Conservation (phyloP, 2,888 invertebrate species). For the Torymus aiolomorphi region DNA sequence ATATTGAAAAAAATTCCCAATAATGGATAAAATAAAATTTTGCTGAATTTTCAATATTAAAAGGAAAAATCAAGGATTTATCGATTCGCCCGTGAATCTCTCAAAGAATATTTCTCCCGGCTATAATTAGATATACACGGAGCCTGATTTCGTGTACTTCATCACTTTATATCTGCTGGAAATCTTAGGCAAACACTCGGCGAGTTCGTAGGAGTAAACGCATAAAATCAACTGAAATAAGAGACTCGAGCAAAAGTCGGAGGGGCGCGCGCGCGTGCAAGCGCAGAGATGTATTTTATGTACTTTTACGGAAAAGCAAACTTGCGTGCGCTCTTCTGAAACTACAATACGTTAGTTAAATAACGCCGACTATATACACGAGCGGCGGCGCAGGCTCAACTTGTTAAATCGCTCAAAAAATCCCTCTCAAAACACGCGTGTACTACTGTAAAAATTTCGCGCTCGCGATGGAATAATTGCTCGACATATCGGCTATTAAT, state of each 20-base stretch:
- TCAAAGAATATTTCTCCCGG: constrained; percentile 7
- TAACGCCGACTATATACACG: background rate
- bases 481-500: background rate
- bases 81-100: background rate
- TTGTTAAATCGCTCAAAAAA: constrained; percentile 41
- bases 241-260: constrained; percentile 55
- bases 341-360: constrained; percentile 55
- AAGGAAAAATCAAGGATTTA: constrained; percentile 1
- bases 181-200: constrained; percentile 45
- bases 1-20: too few species aligned
- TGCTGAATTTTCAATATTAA: background rate
- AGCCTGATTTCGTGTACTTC: constrained; percentile 44
- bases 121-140: constrained; percentile 43
- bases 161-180: constrained; percentile 46
- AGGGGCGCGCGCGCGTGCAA: background rate
- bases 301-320: constrained; percentile 53
- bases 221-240: constrained; percentile 58
- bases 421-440: too few species aligned
- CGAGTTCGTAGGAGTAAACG: constrained; percentile 47
- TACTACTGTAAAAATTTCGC: background rate
- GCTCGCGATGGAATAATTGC: background rate
- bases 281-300: constrained; percentile 50
- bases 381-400: background rate
- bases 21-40: too few species aligned
- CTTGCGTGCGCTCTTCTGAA: constrained; percentile 45